These are phyloP conservation scores for Austrofundulus limnaeus DNA, from an alignment of 2,113 vertebrate species.

Conservation along the genomic window DNA sequence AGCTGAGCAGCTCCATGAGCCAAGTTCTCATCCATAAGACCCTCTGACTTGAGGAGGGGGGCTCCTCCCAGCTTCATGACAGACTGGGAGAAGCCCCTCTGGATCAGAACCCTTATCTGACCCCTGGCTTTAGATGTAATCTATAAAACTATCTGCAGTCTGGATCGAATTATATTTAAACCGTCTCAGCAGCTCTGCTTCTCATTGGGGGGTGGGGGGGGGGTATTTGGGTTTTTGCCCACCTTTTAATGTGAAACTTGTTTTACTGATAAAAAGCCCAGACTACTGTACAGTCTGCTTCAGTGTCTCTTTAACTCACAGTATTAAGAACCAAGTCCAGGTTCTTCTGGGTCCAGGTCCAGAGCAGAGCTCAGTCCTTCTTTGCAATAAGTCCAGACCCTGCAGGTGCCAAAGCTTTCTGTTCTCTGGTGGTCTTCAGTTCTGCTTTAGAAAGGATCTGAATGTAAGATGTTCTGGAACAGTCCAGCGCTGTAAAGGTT, in stretches of 20 bases:
- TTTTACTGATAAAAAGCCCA: neutral
- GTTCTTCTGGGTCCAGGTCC: neutral
- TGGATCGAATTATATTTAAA: too few species aligned
- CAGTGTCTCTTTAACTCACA: neutral
- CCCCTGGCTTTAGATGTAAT: too few species aligned
- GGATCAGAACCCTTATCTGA: too few species aligned
- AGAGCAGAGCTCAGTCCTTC: constrained; percentile 23
- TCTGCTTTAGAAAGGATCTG: constrained; percentile 44
- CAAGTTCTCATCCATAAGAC: too few species aligned
- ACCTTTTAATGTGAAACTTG: neutral
- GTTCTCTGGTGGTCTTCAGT: neutral
- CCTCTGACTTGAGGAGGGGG: too few species aligned
- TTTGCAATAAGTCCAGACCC: constrained; percentile 48
- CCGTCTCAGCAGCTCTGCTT: too few species aligned
- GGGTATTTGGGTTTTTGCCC: neutral
- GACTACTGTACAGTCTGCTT: neutral
- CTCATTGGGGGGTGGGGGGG: neutral
- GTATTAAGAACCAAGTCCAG: neutral
- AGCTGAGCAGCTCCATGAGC: too few species aligned
- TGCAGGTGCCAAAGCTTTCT: constrained; percentile 57
- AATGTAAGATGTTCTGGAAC: constrained; percentile 51
- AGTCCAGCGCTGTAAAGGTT: constrained; percentile 16
- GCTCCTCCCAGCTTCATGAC: too few species aligned
- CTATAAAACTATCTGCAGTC: too few species aligned
- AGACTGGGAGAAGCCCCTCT: too few species aligned